These are phyloP conservation scores for Plemyria rubiginata DNA, from an alignment of 2,888 invertebrate species.

Conservation along the genomic window DNA sequence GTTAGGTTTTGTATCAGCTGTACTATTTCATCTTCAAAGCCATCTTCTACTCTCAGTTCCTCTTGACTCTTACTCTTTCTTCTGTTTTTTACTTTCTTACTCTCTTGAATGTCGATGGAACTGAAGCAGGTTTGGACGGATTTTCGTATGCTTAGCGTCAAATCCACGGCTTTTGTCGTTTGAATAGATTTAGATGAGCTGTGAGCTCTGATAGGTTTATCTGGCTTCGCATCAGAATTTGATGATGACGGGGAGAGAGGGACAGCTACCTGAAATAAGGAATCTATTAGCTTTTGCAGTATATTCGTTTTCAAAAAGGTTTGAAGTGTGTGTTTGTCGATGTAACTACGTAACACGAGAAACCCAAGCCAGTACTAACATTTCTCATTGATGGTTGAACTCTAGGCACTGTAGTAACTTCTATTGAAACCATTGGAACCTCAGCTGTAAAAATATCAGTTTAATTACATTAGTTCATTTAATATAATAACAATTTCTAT, in stretches of 20 bases:
- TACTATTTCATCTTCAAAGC: slow-evolving; percentile 46
- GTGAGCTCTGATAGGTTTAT: slow-evolving; percentile 30
- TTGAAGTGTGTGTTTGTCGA: too few relatives aligned
- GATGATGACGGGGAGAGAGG: slow-evolving; percentile 49
- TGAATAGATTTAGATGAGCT: slow-evolving; percentile 45
- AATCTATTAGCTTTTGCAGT: not conserved
- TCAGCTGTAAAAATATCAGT: slow-evolving; percentile 48
- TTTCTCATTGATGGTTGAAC: slow-evolving; percentile 44
- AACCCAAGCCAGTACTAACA: slow-evolving; percentile 58
- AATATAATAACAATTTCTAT: too few relatives aligned
- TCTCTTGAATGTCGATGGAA: slow-evolving; percentile 37
- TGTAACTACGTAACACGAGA: too few relatives aligned
- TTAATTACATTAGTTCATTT: too few relatives aligned
- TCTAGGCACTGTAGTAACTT: slow-evolving; percentile 55
- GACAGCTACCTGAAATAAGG: slow-evolving; percentile 64
- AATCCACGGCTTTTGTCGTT: slow-evolving; percentile 38
- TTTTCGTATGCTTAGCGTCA: slow-evolving; percentile 38
- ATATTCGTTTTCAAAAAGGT: not conserved
- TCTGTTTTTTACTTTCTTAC: slow-evolving; percentile 28
- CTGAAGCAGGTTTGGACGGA: slow-evolving; percentile 55
- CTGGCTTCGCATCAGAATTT: slow-evolving; percentile 38
- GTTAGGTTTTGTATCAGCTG: slow-evolving; percentile 48
- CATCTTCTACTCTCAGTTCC: slow-evolving; percentile 44
- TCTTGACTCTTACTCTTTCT: slow-evolving; percentile 59
- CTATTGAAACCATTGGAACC: slow-evolving; percentile 60